Percentiles rank a stretch among this genome's conserved stretches.
Conservation (phyloP, 2,888 invertebrate genomes). For the Phaedon cochleariae region DNA sequence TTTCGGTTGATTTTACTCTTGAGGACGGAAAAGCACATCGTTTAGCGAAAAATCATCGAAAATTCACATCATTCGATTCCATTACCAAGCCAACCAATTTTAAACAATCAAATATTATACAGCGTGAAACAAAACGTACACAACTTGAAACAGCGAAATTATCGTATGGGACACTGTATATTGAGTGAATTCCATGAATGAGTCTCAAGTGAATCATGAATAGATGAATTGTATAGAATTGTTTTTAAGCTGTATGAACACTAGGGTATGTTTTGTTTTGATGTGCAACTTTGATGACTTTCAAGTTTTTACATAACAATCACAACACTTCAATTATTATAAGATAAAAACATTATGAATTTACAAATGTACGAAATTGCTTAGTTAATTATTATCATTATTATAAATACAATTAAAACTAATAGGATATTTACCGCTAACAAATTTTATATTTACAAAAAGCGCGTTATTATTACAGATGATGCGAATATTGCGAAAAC, state of each 20-base stretch:
- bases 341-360: constrained; percentile 40
- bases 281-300: constrained; percentile 4
- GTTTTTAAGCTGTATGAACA: too few species aligned
- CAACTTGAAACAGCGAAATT: too few species aligned
- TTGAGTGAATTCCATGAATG: too few species aligned
- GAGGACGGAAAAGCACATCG: not conserved
- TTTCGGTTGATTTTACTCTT: not conserved
- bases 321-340: constrained; percentile 19
- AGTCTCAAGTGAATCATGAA: too few species aligned
- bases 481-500: not conserved
- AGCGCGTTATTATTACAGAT: constrained; percentile 16
- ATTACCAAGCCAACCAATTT: too few species aligned
- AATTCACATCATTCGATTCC: constrained; percentile 7
- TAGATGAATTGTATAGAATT: too few species aligned
- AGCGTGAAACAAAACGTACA: too few species aligned
- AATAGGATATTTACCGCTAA: constrained; percentile 35
- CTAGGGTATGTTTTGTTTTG: too few species aligned
- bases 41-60: not conserved
- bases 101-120: too few species aligned
- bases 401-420: constrained; percentile 42
- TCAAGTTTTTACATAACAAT: constrained; percentile 2
- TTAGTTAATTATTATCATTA: constrained; percentile 33
- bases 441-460: constrained; percentile 33
- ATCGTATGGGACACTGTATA: too few species aligned
- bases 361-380: constrained; percentile 51